Conservation (phyloP, 2,888 invertebrate genomes). For the Shargacucullia verbasci region DNA sequence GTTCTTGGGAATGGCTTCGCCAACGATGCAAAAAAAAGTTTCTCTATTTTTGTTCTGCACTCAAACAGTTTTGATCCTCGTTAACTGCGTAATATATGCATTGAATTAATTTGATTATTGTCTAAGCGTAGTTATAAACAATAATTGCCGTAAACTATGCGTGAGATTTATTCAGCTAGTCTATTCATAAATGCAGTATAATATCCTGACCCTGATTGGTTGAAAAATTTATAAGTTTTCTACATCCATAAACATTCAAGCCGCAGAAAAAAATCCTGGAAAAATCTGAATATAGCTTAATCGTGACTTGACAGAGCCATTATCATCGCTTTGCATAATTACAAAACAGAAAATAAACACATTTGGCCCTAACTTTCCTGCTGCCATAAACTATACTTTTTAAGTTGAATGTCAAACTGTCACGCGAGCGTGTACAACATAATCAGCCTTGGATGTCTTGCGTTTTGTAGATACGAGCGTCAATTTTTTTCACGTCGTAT, state of each 20-base stretch:
- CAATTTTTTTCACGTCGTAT: slow-evolving; percentile 61
- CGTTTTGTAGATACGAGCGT: slow-evolving; percentile 39
- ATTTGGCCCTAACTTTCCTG: slow-evolving; percentile 64
- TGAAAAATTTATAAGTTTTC: slow-evolving; percentile 38
- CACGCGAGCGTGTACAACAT: slow-evolving; percentile 78
- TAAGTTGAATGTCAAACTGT: slow-evolving; percentile 74
- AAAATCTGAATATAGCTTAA: slow-evolving; percentile 60
- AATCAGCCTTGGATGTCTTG: slow-evolving; percentile 58
- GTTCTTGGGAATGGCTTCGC: slow-evolving; percentile 86
- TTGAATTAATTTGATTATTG: background rate
- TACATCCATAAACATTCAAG: slow-evolving; percentile 42
- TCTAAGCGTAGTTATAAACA: too few relatives aligned
- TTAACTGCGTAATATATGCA: slow-evolving; percentile 35
- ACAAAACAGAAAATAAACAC: slow-evolving; percentile 73
- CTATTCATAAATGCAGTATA: slow-evolving; percentile 30
- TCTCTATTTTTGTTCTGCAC: slow-evolving; percentile 65
- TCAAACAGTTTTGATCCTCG: slow-evolving; percentile 70
- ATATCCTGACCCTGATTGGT: slow-evolving; percentile 47
- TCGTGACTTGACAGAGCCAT: slow-evolving; percentile 72
- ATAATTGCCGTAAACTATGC: slow-evolving; percentile 4
- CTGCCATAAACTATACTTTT: slow-evolving; percentile 70
- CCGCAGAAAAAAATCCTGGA: slow-evolving; percentile 53
- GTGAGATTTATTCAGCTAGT: slow-evolving; percentile 12
- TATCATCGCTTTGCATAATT: slow-evolving; percentile 76
- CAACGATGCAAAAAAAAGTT: slow-evolving; percentile 86